Percentiles rank a stretch among this genome's conserved stretches.
Evolutionary conservation across 2,888 invertebrate species (phyloP).

Genomic region (Synergus japonicus): DNA sequence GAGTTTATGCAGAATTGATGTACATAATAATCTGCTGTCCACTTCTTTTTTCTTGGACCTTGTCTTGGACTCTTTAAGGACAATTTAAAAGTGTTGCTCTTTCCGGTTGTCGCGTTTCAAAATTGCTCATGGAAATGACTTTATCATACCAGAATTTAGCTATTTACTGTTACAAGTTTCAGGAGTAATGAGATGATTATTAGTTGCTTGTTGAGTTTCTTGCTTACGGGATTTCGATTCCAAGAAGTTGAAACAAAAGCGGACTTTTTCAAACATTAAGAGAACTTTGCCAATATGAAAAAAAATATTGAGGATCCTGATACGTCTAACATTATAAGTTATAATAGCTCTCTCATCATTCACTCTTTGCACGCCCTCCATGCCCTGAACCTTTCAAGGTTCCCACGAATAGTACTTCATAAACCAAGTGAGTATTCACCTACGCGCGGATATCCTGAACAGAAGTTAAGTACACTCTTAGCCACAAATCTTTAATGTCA

Average conservation of each 20-base stretch:
- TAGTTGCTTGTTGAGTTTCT: background rate
- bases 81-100: background rate
- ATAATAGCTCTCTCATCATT: constrained; percentile 24
- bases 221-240: background rate
- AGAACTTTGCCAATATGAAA: background rate
- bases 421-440: constrained; percentile 18
- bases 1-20: constrained; percentile 9
- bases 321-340: background rate
- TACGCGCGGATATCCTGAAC: constrained; percentile 36
- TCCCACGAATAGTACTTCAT: constrained; percentile 35
- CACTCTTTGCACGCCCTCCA: constrained; percentile 8
- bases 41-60: background rate
- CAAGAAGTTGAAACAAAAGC: background rate
- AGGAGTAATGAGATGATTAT: background rate
- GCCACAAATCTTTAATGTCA: background rate
- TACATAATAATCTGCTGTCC: background rate
- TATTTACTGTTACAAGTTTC: background rate
- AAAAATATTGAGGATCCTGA: background rate
- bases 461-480: constrained; percentile 4
- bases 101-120: background rate
- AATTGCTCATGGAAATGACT: background rate
- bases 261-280: background rate
- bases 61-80: background rate
- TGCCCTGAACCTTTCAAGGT: constrained; percentile 4
- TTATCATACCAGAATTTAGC: background rate